Evolutionary conservation across 2,113 vertebrate genomes (phyloP), one percentile per base, ranked within the genome.

Genomic region (Aphyosemion australe): DNA sequence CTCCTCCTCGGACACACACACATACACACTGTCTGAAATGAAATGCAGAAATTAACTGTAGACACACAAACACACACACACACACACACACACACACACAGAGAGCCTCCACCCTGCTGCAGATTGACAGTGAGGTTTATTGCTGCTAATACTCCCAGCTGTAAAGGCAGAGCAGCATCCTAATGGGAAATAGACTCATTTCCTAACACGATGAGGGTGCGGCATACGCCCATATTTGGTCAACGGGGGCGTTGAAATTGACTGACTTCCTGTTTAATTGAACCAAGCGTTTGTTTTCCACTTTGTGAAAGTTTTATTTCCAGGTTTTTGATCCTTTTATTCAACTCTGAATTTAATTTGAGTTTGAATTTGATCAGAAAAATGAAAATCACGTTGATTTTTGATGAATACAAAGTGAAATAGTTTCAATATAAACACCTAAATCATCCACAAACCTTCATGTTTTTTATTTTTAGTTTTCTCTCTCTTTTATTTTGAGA

Each of bases 171-270:
- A 84, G 83, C 79, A 53, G 83, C 83, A 77, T 88, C 83, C 83
- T 87, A 83, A 90, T 89, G 77, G 86, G 82, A 83, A 91, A 89
- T 84, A 69, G 74, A 79, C 78, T 90, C 79, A 90, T 88, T 90
- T 86, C 86, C 83, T 65, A 80, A 80, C 81, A 47, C 51, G 52
- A 84, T 83, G 79, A 78, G 86, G 87, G 83, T 72, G 80, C 59
- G 83, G 82, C 64, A 57, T 48, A 83, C 58, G 48, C 84, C 83
- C 83, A 65, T 63, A 80, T 90, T 80, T 87, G 84, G 83, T 84
- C 78, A 83, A 73, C 48, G 64, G 71, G 75, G 83, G 79, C 59
- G 69, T 52, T 42, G 79, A 75, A 83, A 83, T 65, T 31, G 12
- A 32, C 73, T 59, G 26, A 67, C 65, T 82, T 72, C 74, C 54